Evolutionary conservation across 2,888 invertebrate genomes (phyloP).

Genomic region (Harpalus rubripes): DNA sequence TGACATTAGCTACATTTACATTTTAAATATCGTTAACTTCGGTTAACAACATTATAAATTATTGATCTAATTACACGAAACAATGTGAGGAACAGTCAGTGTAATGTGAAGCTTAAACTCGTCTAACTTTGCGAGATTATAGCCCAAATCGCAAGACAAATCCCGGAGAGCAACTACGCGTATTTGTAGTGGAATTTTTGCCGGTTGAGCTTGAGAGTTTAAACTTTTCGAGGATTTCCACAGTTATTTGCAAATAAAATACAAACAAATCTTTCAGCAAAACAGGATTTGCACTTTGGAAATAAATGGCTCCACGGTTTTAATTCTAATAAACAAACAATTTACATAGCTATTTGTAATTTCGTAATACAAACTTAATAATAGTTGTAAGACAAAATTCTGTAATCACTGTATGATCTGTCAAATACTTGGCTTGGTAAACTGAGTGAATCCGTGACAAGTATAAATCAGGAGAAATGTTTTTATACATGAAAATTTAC

Average conservation of each 20-base stretch:
- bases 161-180: not conserved
- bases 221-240: not conserved
- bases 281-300: not conserved
- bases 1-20: constrained; percentile 33
- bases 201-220: not conserved
- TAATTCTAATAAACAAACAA: not conserved
- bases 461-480: too few species aligned
- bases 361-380: not conserved
- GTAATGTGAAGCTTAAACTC: not conserved
- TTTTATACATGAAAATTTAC: too few species aligned
- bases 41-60: constrained; percentile 18
- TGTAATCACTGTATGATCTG: too few species aligned
- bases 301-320: not conserved
- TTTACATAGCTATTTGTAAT: not conserved
- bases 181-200: constrained; percentile 2
- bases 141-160: not conserved
- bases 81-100: constrained; percentile 19
- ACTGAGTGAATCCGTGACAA: too few species aligned
- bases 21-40: constrained; percentile 30
- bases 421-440: too few species aligned
- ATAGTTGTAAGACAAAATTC: too few species aligned
- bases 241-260: not conserved
- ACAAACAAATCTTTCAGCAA: not conserved
- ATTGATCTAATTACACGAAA: constrained; percentile 34
- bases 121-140: constrained; percentile 2